Conservation (phyloP, 2,888 invertebrate genomes). For the Deilephila elpenor region DNA sequence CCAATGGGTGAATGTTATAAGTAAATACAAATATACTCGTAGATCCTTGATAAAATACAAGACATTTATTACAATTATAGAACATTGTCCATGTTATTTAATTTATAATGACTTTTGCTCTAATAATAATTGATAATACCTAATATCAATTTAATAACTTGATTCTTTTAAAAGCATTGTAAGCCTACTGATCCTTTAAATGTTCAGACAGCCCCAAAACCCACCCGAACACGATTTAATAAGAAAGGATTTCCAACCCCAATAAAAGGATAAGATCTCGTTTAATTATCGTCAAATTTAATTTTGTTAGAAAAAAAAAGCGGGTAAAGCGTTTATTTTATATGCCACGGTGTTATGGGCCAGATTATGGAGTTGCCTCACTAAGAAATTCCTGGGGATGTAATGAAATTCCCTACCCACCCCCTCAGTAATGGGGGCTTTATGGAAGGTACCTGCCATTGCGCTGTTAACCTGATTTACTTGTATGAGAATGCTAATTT, state of each 20-base stretch:
- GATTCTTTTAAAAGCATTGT: too few relatives aligned
- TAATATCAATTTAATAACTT: background rate
- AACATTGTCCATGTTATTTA: background rate
- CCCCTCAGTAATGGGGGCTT: conserved; percentile 17
- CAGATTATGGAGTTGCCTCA: conserved; percentile 29
- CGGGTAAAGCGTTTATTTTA: conserved; percentile 21
- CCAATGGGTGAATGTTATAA: too few relatives aligned
- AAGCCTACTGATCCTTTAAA: background rate
- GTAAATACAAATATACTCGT: too few relatives aligned
- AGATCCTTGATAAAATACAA: too few relatives aligned
- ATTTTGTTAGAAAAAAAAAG: conserved; percentile 29
- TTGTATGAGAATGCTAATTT: conserved; percentile 20
- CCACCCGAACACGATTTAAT: conserved; percentile 19
- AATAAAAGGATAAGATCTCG: conserved; percentile 14
- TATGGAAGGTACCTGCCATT: conserved; percentile 19
- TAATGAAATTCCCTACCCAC: conserved; percentile 33
- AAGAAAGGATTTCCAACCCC: conserved; percentile 12
- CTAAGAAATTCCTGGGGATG: conserved; percentile 22
- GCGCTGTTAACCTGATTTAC: conserved; percentile 16
- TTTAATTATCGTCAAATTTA: conserved; percentile 29
- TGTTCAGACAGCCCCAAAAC: background rate
- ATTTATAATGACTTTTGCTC: too few relatives aligned
- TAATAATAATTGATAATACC: too few relatives aligned
- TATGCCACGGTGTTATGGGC: conserved; percentile 20
- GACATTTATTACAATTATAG: too few relatives aligned